A percentile compares a stretch with the other conserved stretches of the same genome.
Conservation (phyloP, 2,113 vertebrate genomes). For the Thalassarche chlororhynchos region DNA sequence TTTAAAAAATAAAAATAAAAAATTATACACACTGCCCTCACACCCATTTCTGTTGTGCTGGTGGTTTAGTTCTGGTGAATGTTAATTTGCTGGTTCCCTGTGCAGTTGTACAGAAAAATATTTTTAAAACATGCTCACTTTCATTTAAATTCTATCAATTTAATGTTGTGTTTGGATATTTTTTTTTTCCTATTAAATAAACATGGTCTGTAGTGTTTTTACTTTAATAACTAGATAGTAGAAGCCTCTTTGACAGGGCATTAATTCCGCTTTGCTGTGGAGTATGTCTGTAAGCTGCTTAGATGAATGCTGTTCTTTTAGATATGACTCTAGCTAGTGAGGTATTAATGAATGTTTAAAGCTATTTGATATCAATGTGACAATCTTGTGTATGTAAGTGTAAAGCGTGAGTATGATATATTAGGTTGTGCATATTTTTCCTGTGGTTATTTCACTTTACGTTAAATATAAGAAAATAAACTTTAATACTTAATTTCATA, state of each 20-base stretch:
- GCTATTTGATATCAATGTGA: neutral
- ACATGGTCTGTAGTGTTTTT: neutral
- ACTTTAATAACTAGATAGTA: neutral
- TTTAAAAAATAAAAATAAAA: neutral
- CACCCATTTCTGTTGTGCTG: neutral
- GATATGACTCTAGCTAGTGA: neutral
- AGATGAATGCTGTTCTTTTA: neutral
- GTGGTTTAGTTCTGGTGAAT: neutral
- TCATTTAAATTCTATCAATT: neutral
- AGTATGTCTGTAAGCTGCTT: neutral
- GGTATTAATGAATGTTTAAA: neutral
- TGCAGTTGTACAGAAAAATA: neutral
- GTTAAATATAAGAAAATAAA: constrained; percentile 8
- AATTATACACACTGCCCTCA: neutral
- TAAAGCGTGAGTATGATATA: neutral
- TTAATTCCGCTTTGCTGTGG: neutral
- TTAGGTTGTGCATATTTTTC: neutral
- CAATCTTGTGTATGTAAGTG: neutral
- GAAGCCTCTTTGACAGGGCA: neutral
- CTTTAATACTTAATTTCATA: neutral
- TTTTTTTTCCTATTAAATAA: neutral
- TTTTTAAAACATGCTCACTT: neutral
- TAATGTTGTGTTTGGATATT: neutral
- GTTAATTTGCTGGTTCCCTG: neutral
- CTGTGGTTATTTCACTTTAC: neutral